phyloP scores from a whole-genome alignment of 2,113 vertebrate species.

The Nycticebus coucang region DNA sequence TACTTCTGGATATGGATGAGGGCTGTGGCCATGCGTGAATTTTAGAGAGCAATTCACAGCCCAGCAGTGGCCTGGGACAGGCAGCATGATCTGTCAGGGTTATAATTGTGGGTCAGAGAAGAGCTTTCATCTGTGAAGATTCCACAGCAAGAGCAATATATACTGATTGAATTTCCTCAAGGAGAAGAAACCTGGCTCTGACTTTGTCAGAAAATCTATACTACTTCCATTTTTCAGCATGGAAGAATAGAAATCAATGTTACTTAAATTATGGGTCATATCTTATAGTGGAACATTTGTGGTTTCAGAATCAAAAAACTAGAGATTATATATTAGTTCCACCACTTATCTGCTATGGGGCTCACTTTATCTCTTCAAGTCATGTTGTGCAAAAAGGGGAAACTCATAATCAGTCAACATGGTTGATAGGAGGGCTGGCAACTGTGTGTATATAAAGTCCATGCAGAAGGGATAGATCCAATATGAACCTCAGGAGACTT shows the following conservation, averaged over 20 bases:
- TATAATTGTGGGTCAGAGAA: not conserved
- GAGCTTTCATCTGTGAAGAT: conserved; percentile 31
- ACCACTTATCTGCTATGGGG: not conserved
- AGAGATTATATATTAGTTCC: not conserved
- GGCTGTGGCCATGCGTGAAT: not conserved
- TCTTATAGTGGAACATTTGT: not conserved
- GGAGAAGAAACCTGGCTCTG: not conserved
- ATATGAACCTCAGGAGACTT: not conserved
- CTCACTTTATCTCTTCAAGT: not conserved
- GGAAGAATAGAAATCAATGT: not conserved
- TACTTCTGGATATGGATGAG: not conserved
- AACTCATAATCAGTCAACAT: not conserved
- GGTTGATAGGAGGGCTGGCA: not conserved
- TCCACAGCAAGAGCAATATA: not conserved
- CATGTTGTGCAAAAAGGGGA: not conserved
- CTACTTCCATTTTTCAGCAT: not conserved
- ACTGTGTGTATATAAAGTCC: not conserved
- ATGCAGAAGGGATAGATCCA: not conserved
- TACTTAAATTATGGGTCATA: not conserved
- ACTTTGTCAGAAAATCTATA: not conserved
- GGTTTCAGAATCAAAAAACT: not conserved
- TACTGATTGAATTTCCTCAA: not conserved
- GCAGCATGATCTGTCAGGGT: not conserved
- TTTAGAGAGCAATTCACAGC: not conserved
- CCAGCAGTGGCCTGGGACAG: not conserved